These are phyloP conservation scores for Apodemia zela DNA, from an alignment of 2,888 invertebrate species.

Conservation along the genomic window DNA sequence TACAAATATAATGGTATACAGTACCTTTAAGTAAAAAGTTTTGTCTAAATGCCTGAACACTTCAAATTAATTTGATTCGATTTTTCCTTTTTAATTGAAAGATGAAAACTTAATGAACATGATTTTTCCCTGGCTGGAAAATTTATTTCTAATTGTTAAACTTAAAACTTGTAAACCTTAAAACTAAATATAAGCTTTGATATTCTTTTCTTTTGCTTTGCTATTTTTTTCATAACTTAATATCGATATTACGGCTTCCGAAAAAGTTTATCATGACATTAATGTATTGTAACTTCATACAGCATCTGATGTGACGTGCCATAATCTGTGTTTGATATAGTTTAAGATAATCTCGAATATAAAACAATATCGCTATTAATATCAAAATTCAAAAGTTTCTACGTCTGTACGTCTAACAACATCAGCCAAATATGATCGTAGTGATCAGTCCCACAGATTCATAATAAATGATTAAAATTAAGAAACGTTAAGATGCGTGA, in stretches of 20 bases:
- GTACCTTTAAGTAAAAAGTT: too few relatives aligned
- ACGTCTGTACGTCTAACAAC: slow-evolving; percentile 25
- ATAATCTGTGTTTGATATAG: slow-evolving; percentile 60
- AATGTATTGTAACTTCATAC: slow-evolving; percentile 18
- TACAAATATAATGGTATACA: too few relatives aligned
- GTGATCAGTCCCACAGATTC: slow-evolving; percentile 11
- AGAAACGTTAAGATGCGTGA: slow-evolving; percentile 37
- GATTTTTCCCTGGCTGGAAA: too few relatives aligned
- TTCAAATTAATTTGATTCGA: too few relatives aligned
- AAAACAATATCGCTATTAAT: slow-evolving; percentile 30
- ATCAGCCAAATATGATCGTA: slow-evolving; percentile 22
- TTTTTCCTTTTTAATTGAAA: too few relatives aligned
- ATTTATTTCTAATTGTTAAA: too few relatives aligned
- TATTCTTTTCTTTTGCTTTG: not conserved
- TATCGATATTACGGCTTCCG: slow-evolving; percentile 14
- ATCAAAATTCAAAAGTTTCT: slow-evolving; percentile 11
- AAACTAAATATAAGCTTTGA: too few relatives aligned
- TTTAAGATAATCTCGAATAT: slow-evolving; percentile 56
- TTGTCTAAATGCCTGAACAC: too few relatives aligned
- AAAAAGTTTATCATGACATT: slow-evolving; percentile 13
- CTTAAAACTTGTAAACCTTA: too few relatives aligned
- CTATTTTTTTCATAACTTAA: not conserved
- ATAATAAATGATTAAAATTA: slow-evolving; percentile 12
- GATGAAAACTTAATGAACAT: too few relatives aligned
- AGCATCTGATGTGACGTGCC: slow-evolving; percentile 75